Conservation (phyloP, 1,140 invertebrate species). For the Heliconius eleuchia region DNA sequence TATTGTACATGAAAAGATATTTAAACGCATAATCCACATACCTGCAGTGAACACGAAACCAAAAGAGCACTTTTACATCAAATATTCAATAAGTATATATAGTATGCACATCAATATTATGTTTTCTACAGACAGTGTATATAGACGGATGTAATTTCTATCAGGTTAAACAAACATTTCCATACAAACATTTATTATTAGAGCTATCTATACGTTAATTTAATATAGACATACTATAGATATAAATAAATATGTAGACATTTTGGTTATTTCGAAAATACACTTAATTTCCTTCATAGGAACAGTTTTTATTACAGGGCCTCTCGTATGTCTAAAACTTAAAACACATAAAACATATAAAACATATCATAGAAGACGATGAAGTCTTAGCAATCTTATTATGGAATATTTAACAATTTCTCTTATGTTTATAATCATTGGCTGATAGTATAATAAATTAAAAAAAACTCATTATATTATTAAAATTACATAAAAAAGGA, state of each 20-base stretch:
- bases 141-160: conserved; percentile 40
- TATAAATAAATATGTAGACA: conserved; percentile 47
- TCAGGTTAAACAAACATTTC: conserved; percentile 31
- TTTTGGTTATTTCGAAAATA: conserved; percentile 22
- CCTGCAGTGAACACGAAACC: conserved; percentile 24
- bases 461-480: not conserved
- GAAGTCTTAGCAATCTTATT: not conserved
- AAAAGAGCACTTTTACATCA: conserved; percentile 26
- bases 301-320: conserved; percentile 22
- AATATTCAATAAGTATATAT: conserved; percentile 38
- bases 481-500: not conserved
- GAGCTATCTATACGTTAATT: conserved; percentile 43
- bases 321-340: conserved; percentile 11
- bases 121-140: conserved; percentile 40
- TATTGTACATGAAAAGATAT: no score
- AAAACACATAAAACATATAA: no score
- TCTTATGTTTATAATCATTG: not conserved
- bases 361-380: no score
- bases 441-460: not conserved
- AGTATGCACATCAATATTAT: conserved; percentile 36
- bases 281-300: conserved; percentile 26
- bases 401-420: not conserved
- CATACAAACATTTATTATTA: conserved; percentile 30
- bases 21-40: not conserved
- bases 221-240: not conserved